A percentile compares a stretch with the other conserved stretches of the same genome.
Conservation (phyloP, 2,888 invertebrate species). For the Apodemia zela region DNA sequence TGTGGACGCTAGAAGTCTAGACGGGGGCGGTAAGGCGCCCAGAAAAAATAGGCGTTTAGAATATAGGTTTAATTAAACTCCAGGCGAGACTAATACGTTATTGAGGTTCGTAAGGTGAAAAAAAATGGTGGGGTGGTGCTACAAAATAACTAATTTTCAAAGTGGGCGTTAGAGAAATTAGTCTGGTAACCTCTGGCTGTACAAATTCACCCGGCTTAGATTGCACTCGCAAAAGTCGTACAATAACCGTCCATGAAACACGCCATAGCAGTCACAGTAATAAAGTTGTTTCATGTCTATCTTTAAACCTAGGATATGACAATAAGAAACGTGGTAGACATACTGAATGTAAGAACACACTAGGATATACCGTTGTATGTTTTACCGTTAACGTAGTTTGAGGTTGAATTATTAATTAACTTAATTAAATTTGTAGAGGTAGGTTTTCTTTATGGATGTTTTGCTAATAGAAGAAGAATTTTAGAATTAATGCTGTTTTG, state of each 20-base stretch:
- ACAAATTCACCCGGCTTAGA: not conserved
- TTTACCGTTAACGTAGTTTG: not conserved
- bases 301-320: slow-evolving; percentile 5
- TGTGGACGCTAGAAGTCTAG: no score
- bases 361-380: not conserved
- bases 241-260: not conserved
- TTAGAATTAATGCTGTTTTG: no score
- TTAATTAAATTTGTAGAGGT: not conserved
- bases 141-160: no score
- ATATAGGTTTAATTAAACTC: no score
- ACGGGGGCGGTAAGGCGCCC: no score
- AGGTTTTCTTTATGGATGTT: not conserved
- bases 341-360: slow-evolving; percentile 9
- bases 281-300: slow-evolving; percentile 10
- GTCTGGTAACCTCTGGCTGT: no score
- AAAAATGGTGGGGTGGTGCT: no score
- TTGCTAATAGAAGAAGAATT: no score
- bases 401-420: not conserved
- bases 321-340: slow-evolving; percentile 1
- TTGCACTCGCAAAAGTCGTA: not conserved
- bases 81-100: no score
- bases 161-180: no score
- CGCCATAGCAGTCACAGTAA: slow-evolving; percentile 15
- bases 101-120: no score
- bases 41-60: no score